These are phyloP conservation scores for Stenoptilia bipunctidactyla DNA, from an alignment of 2,888 invertebrate genomes.

Conservation along the genomic window DNA sequence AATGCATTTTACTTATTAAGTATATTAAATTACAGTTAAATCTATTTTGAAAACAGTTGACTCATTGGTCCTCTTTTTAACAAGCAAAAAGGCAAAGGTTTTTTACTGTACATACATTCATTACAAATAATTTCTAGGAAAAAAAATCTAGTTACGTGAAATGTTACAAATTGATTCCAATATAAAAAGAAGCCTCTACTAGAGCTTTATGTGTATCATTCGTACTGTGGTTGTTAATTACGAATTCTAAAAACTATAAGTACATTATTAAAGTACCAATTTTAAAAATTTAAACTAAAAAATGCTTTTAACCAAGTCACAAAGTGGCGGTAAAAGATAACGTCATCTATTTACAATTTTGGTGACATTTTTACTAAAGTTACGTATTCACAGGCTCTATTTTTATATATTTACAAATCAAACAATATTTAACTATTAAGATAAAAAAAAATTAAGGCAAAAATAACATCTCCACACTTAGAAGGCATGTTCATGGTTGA, in stretches of 20 bases:
- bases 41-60: slow-evolving; percentile 53
- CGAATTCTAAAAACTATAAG: too few species aligned
- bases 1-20: slow-evolving; percentile 41
- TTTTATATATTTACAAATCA: slow-evolving; percentile 8
- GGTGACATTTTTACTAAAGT: slow-evolving; percentile 21
- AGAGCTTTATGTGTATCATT: too few species aligned
- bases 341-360: slow-evolving; percentile 8
- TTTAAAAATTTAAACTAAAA: neutral
- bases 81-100: slow-evolving; percentile 49
- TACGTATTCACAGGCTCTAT: slow-evolving; percentile 36
- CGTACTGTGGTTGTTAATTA: too few species aligned
- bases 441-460: slow-evolving; percentile 33
- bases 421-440: slow-evolving; percentile 16
- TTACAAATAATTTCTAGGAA: neutral
- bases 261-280: too few species aligned
- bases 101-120: neutral
- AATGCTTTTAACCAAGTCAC: neutral
- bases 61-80: slow-evolving; percentile 61
- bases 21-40: slow-evolving; percentile 42
- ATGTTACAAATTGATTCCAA: neutral
- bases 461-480: slow-evolving; percentile 32
- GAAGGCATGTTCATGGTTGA: slow-evolving; percentile 59
- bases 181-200: too few species aligned
- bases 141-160: neutral
- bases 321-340: slow-evolving; percentile 26